These are phyloP conservation scores for Labeo rohita DNA, from an alignment of 2,113 vertebrate species.

Conservation along the genomic window DNA sequence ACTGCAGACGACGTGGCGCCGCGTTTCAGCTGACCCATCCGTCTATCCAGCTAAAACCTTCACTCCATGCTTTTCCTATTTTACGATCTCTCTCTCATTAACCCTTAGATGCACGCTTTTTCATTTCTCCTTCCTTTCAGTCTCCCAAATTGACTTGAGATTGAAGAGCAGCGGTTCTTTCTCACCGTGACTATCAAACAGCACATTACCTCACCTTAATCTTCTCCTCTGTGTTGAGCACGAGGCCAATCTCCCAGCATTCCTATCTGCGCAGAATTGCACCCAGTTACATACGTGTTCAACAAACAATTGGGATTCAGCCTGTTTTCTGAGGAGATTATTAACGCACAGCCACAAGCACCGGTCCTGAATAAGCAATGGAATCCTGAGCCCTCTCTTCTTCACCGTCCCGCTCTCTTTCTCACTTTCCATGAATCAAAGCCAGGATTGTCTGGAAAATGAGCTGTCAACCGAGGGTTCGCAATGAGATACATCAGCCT, in stretches of 20 bases:
- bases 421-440: slow-evolving; percentile 66
- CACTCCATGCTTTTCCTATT: not conserved
- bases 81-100: slow-evolving; percentile 60
- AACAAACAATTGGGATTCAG: slow-evolving; percentile 77
- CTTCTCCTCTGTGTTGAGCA: slow-evolving; percentile 69
- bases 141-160: slow-evolving; percentile 67
- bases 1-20: slow-evolving; percentile 2
- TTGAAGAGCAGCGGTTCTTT: slow-evolving; percentile 60
- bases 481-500: slow-evolving; percentile 76
- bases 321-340: slow-evolving; percentile 76
- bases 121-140: slow-evolving; percentile 39
- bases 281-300: slow-evolving; percentile 70
- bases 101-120: slow-evolving; percentile 65
- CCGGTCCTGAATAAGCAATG: slow-evolving; percentile 80
- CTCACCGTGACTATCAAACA: slow-evolving; percentile 63
- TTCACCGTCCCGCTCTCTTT: slow-evolving; percentile 50
- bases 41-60: slow-evolving; percentile 48
- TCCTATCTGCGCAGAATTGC: slow-evolving; percentile 68
- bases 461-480: slow-evolving; percentile 76
- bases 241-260: slow-evolving; percentile 70
- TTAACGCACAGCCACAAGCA: slow-evolving; percentile 75
- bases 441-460: slow-evolving; percentile 78
- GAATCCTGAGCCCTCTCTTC: slow-evolving; percentile 61
- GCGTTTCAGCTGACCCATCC: slow-evolving; percentile 2
- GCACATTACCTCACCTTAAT: slow-evolving; percentile 75